phyloP scores from a whole-genome alignment of 1,140 invertebrate species.

The Macrobrachium rosenbergii region DNA sequence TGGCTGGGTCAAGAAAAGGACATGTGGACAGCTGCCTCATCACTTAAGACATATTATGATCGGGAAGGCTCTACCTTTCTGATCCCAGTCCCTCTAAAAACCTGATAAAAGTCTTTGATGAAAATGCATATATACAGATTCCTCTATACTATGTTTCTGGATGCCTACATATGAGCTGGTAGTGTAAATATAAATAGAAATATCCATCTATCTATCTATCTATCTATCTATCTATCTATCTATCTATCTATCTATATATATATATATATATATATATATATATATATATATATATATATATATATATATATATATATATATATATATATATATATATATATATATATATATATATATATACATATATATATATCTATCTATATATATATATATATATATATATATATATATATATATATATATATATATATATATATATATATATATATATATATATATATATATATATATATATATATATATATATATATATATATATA shows the following conservation, averaged over 20 bases:
- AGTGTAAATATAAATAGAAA: too few relatives aligned
- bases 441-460: too few relatives aligned
- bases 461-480: slow-evolving; percentile 25
- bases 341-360: slow-evolving; percentile 19
- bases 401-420: slow-evolving; percentile 30
- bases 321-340: slow-evolving; percentile 16
- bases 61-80: too few relatives aligned
- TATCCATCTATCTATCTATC: too few relatives aligned
- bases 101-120: too few relatives aligned
- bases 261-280: slow-evolving; percentile 7
- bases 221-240: not conserved
- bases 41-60: too few relatives aligned
- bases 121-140: too few relatives aligned
- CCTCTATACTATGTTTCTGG: too few relatives aligned
- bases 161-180: too few relatives aligned
- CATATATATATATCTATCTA: not conserved
- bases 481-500: slow-evolving; percentile 22
- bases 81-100: too few relatives aligned
- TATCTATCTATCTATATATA: slow-evolving; percentile 24
- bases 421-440: not conserved
- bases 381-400: slow-evolving; percentile 12
- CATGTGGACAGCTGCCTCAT: too few relatives aligned
- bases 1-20: too few relatives aligned
- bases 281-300: not conserved
- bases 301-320: slow-evolving; percentile 9